Base-by-base conservation (phyloP, 1,140 invertebrate genomes). In the Rhyacophila brunnea region DNA sequence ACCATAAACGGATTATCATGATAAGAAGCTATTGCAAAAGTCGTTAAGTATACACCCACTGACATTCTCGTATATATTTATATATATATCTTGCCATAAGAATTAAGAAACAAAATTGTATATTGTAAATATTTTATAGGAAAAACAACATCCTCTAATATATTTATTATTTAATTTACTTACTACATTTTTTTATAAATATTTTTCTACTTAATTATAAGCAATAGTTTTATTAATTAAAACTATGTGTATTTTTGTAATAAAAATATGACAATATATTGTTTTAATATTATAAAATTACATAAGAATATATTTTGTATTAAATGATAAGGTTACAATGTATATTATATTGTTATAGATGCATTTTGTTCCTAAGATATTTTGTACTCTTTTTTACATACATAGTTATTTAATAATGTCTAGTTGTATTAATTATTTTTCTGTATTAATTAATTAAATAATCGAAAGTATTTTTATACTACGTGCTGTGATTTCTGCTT, bases 401-500 rank as follows among this genome's bases (percentile, higher is more conserved):
- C 3, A 28, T 28, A 28, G 23, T 28, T 28, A 28, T n/a, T n/a
- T n/a, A n/a, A n/a, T n/a, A n/a, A n/a, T n/a, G n/a, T n/a, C n/a
- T n/a, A n/a, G n/a, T n/a, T n/a, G n/a, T n/a, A n/a, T 28, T 5
- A 28, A 28, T 28, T 28, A 28, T 28, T 28, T 28, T 40, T 40
- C n/a, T 35, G 5, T 40, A 13, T 6, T 40, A 40, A 40, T 5
- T n/a, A 40, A 40, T 5, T 40, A n/a, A 13, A 13, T 40, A 40
- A 13, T 40, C 38, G 15, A 40, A 40, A 40, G 38, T 40, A 40
- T 40, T 40, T 40, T 13, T 47, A 20, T 19, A 14, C 23, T 7
- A 19, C 45, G 45, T 14, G 45, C 45, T 47, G 45, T 47, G 45
- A 47, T 47, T 47, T 47, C 17, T 28, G 45, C 45, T 47, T 47